Base-by-base conservation (phyloP, 1,140 invertebrate genomes). In the Drosophila leontia region DNA sequence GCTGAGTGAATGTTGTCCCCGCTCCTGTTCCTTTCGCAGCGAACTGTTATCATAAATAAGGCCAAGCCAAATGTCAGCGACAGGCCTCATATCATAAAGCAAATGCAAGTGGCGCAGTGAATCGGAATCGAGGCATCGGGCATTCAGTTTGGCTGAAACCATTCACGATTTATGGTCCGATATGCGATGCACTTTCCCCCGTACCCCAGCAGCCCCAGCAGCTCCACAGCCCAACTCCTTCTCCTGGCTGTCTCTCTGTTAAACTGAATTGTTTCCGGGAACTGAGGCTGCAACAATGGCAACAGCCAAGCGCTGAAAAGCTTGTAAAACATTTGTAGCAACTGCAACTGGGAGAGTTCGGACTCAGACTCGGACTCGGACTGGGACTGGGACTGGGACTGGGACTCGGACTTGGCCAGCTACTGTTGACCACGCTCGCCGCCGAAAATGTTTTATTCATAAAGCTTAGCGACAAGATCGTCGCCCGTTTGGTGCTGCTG, bases 291-390 rank as follows among this genome's bases (percentile, higher is more conserved):
- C 65, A 70, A 84, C 84, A 87, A 88, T 85, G 82, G 58, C 65
- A 63, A 65, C 83, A 68, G 72, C 80, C 74, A 90, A 90, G 85
- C 86, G 86, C 86, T 91, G 85, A 85, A 90, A 90, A 90, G 86
- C 85, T 90, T 90, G 85, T 90, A 90, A 90, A 90, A 90, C 85
- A 90, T 90, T 90, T 90, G 85, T 90, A 86, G 85, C 86, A 90
- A 85, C 84, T 88, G 77, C 84, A 71, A 79, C 48, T 67, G 57
- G 57, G 74, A 71, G 81, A 78, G 58, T 71, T 67, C 53, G 39
- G 29, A 58, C 42, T 35, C 59, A 45, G 39, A 57, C 37, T 74
- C 0, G 51, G 51, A 53, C 32, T 53, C 32, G 42, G 41, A 59
- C 41, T 37, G 32, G 47, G 41, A n/a, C n/a, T 39, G 45, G 48